phyloP scores from a whole-genome alignment of 2,888 invertebrate species.

The Pemphredon lugubris region DNA sequence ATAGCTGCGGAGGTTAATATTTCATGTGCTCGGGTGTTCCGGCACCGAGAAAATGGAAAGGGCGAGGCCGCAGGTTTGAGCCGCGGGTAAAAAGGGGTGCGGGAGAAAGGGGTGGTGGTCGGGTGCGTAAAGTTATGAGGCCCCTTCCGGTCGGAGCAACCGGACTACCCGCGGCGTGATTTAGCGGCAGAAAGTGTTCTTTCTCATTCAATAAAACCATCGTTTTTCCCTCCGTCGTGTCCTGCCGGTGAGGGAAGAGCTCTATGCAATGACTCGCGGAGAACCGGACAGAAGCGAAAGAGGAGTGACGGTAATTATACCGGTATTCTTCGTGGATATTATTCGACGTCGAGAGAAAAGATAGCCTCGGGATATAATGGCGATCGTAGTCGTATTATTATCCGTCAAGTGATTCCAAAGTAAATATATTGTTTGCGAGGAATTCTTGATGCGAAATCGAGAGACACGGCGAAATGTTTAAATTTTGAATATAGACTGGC shows the following conservation, averaged over 20 bases:
- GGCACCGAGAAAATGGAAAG: constrained; percentile 77
- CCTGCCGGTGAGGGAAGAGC: constrained; percentile 28
- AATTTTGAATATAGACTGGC: neutral
- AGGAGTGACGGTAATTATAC: constrained; percentile 10
- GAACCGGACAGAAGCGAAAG: constrained; percentile 22
- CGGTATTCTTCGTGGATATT: constrained; percentile 24
- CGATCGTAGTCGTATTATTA: constrained; percentile 27
- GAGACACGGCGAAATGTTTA: neutral
- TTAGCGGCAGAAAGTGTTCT: constrained; percentile 69
- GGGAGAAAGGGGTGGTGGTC: constrained; percentile 55
- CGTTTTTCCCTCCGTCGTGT: constrained; percentile 48
- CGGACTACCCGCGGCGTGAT: constrained; percentile 75
- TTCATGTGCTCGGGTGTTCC: constrained; percentile 77
- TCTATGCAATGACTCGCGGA: neutral
- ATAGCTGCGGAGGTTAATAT: constrained; percentile 75
- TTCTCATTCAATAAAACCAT: constrained; percentile 74
- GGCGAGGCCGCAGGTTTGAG: constrained; percentile 61
- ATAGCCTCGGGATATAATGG: constrained; percentile 22
- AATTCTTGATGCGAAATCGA: too few species aligned
- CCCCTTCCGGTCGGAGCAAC: constrained; percentile 73
- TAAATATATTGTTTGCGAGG: neutral
- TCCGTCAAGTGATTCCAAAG: neutral
- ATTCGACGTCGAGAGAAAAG: constrained; percentile 31
- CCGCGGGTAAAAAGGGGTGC: constrained; percentile 52
- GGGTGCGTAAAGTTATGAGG: constrained; percentile 74